phyloP scores from a whole-genome alignment of 1,140 invertebrate genomes.

The Chionoecetes opilio region DNA sequence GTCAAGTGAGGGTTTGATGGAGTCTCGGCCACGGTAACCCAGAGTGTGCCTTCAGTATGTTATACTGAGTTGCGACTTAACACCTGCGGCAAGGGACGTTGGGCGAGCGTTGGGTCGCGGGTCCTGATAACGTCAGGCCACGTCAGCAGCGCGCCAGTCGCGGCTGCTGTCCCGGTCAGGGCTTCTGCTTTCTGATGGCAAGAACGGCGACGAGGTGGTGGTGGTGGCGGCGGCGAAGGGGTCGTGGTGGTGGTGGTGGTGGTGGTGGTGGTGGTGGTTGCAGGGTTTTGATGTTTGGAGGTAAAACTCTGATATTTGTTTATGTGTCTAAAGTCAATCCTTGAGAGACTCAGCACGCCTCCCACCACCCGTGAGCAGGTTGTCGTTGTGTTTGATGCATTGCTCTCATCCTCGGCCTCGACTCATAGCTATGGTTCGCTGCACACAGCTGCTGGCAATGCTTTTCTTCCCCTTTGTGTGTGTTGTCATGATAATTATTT shows the following conservation, averaged over 20 bases:
- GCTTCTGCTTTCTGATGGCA: background rate
- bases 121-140: background rate
- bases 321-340: too few species aligned
- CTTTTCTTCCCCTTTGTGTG: too few species aligned
- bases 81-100: background rate
- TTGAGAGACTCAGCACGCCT: too few species aligned
- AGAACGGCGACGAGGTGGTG: background rate
- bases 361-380: too few species aligned
- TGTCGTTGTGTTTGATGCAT: too few species aligned
- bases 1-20: background rate
- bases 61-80: background rate
- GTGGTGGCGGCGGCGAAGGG: background rate
- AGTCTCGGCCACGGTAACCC: slow-evolving; percentile 1
- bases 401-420: too few species aligned
- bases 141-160: background rate
- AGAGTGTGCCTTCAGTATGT: background rate
- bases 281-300: background rate
- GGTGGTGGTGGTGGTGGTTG: background rate
- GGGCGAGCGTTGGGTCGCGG: background rate
- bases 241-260: background rate
- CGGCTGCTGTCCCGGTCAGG: background rate
- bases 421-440: too few species aligned
- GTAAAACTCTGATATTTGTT: too few species aligned
- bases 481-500: too few species aligned
- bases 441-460: too few species aligned